phyloP scores from a whole-genome alignment of 2,888 invertebrate species.

The Tachina fera region DNA sequence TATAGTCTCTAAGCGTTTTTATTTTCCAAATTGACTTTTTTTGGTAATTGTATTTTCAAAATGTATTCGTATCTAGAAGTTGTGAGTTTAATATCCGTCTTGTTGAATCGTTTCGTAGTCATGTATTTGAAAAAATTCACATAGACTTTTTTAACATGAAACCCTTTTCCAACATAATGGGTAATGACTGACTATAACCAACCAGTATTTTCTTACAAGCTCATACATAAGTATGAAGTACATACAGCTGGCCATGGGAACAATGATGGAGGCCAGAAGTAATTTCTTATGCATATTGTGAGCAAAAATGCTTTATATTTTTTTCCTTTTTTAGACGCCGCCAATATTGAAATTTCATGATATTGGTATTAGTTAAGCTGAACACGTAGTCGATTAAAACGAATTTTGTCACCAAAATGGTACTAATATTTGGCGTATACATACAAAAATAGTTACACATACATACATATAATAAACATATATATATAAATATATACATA shows the following conservation, averaged over 20 bases:
- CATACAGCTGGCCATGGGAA: conserved; percentile 11
- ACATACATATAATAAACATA: background rate
- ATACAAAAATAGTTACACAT: background rate
- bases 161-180: conserved; percentile 9
- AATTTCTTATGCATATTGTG: background rate
- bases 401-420: conserved; percentile 67
- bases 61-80: background rate
- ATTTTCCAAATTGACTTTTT: background rate
- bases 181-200: background rate
- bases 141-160: background rate
- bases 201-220: background rate
- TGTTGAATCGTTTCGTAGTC: background rate
- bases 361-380: conserved; percentile 48
- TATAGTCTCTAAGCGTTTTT: conserved; percentile 19
- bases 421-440: background rate
- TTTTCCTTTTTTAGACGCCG: conserved; percentile 38
- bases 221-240: background rate
- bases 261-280: background rate
- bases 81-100: background rate
- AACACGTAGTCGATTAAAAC: conserved; percentile 69
- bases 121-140: background rate
- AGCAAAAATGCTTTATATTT: background rate
- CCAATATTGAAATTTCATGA: conserved; percentile 38
- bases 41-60: background rate
- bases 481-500: background rate